phyloP scores from a whole-genome alignment of 1,140 invertebrate genomes.

The Glomeris maerens region DNA sequence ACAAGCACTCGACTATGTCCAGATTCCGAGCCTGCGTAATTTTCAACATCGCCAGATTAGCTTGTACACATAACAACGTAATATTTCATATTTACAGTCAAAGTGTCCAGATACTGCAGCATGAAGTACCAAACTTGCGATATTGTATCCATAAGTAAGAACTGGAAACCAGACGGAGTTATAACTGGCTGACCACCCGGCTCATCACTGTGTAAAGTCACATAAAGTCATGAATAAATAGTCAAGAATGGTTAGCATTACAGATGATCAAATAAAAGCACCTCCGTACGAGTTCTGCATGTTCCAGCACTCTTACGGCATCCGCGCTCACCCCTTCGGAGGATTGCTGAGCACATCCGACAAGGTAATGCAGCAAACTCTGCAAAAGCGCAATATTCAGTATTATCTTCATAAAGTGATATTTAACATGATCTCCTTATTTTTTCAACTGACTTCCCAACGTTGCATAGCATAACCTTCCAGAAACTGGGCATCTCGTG shows the following conservation, averaged over 20 bases:
- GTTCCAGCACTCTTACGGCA: constrained; percentile 76
- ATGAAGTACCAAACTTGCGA: constrained; percentile 94
- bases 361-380: constrained; percentile 93
- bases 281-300: constrained; percentile 82
- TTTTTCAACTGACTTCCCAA: constrained; percentile 53
- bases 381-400: constrained; percentile 19
- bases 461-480: constrained; percentile 84
- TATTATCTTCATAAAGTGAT: neutral
- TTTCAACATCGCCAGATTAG: too few species aligned
- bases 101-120: constrained; percentile 84
- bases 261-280: constrained; percentile 27
- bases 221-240: neutral
- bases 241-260: neutral
- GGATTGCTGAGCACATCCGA: constrained; percentile 60
- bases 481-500: constrained; percentile 70
- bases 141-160: constrained; percentile 78
- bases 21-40: constrained; percentile 49
- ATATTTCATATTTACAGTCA: constrained; percentile 38
- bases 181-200: constrained; percentile 70
- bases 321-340: constrained; percentile 78
- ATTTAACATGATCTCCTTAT: too few species aligned
- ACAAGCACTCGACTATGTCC: constrained; percentile 76
- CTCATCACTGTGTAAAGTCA: constrained; percentile 36
- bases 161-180: constrained; percentile 87
- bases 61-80: neutral